Percentiles rank a stretch among this genome's conserved stretches.
Conservation (phyloP, 2,888 invertebrate species). For the Eupithecia abbreviata region DNA sequence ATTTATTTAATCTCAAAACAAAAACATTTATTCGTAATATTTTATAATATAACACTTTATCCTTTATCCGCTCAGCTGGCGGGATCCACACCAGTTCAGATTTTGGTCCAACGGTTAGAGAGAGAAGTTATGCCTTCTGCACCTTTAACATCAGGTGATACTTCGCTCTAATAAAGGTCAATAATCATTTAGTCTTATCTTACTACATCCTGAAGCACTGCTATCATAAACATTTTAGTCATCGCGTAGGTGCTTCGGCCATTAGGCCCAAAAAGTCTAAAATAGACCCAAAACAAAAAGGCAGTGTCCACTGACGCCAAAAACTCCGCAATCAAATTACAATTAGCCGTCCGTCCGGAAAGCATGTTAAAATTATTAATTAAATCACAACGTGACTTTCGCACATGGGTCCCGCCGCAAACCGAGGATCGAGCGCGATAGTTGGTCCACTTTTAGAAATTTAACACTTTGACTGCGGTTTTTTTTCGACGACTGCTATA, state of each 20-base stretch:
- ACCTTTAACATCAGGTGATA: not conserved
- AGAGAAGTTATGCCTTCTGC: not conserved
- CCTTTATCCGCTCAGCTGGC: too few species aligned
- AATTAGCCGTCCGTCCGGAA: constrained; percentile 41
- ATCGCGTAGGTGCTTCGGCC: not conserved
- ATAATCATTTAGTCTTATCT: not conserved
- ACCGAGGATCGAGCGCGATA: constrained; percentile 14
- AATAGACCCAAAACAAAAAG: not conserved
- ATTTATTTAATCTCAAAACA: too few species aligned
- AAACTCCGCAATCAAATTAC: constrained; percentile 43
- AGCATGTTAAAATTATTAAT: constrained; percentile 47
- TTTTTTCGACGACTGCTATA: too few species aligned
- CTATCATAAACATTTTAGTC: not conserved
- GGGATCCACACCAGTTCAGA: too few species aligned
- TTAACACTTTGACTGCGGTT: too few species aligned
- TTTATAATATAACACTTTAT: too few species aligned
- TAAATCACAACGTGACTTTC: constrained; percentile 43
- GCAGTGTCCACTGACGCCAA: constrained; percentile 8
- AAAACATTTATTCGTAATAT: too few species aligned
- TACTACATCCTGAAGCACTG: not conserved
- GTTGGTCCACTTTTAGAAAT: constrained; percentile 15
- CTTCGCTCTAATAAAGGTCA: not conserved
- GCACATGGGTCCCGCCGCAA: constrained; percentile 34
- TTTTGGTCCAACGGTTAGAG: not conserved
- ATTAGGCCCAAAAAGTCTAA: not conserved